These are phyloP conservation scores for Drosophila glabriapex DNA, from an alignment of 2,888 invertebrate species.

Conservation along the genomic window DNA sequence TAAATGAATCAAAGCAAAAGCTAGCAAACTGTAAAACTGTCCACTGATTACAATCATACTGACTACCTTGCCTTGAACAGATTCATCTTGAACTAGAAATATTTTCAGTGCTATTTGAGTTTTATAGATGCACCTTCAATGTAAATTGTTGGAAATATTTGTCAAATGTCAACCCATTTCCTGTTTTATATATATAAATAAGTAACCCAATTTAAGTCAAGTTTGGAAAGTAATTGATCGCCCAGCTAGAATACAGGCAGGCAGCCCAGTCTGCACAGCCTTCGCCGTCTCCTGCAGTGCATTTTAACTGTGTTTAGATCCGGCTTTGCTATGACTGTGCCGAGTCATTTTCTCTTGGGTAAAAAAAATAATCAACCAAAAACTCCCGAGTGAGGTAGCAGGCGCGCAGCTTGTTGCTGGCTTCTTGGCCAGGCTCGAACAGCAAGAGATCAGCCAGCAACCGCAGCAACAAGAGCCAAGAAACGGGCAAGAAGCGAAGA, in stretches of 20 bases:
- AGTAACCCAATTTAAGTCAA: constrained; percentile 43
- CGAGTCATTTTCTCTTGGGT: constrained; percentile 62
- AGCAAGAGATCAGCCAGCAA: constrained; percentile 46
- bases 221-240: constrained; percentile 64
- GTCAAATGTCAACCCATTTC: not conserved
- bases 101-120: not conserved
- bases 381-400: constrained; percentile 46
- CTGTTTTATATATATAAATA: not conserved
- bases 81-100: constrained; percentile 14
- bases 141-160: not conserved
- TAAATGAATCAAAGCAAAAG: constrained; percentile 55
- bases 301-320: constrained; percentile 53
- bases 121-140: not conserved
- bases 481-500: constrained; percentile 30
- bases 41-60: constrained; percentile 48
- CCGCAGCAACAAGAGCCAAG: constrained; percentile 48
- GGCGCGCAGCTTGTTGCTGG: constrained; percentile 55
- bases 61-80: constrained; percentile 62
- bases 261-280: constrained; percentile 31
- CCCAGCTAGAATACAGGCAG: constrained; percentile 53
- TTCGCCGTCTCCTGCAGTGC: constrained; percentile 28
- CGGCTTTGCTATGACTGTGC: constrained; percentile 61
- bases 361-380: constrained; percentile 35
- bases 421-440: constrained; percentile 59
- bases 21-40: constrained; percentile 50